A percentile compares a stretch with the other conserved stretches of the same genome.
Conservation (phyloP, 1,140 invertebrate species). For the Drosophila parabipectinata region DNA sequence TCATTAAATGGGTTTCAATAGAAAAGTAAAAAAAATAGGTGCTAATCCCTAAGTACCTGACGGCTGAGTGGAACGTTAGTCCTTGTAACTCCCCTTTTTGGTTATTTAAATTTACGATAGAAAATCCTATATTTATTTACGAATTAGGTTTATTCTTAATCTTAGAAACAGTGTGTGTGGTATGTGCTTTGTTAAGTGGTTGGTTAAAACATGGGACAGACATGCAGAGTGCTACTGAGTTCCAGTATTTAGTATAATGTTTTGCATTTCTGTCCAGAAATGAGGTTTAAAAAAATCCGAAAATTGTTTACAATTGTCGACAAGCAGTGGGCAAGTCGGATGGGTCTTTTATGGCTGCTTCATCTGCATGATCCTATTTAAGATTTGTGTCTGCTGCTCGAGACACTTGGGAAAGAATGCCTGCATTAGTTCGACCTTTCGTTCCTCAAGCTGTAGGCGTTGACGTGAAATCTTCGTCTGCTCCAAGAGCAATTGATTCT, state of each 20-base stretch:
- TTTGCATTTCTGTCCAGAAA: slow-evolving; percentile 6
- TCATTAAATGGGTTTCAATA: no score
- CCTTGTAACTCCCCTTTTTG: background rate
- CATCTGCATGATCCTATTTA: slow-evolving; percentile 48
- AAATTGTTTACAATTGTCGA: slow-evolving; percentile 34
- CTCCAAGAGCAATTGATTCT: slow-evolving; percentile 71
- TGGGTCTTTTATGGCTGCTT: slow-evolving; percentile 11
- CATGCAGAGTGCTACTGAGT: background rate
- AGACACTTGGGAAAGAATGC: slow-evolving; percentile 75
- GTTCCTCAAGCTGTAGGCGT: slow-evolving; percentile 67
- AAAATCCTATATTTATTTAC: slow-evolving; percentile 23
- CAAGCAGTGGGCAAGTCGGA: slow-evolving; percentile 9
- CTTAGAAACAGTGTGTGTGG: slow-evolving; percentile 27
- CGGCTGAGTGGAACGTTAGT: no score
- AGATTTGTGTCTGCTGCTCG: slow-evolving; percentile 71
- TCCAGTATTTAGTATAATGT: background rate
- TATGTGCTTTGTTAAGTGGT: slow-evolving; percentile 28
- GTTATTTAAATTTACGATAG: background rate
- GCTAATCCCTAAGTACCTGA: no score
- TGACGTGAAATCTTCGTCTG: slow-evolving; percentile 70
- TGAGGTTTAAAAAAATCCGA: slow-evolving; percentile 12
- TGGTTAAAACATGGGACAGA: slow-evolving; percentile 9
- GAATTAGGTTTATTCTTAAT: slow-evolving; percentile 34
- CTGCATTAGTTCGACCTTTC: slow-evolving; percentile 69
- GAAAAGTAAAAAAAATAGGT: no score